Base-by-base conservation (phyloP, 37 sponge, comb jelly and placozoan genomes). In the Ianthella basta region DNA sequence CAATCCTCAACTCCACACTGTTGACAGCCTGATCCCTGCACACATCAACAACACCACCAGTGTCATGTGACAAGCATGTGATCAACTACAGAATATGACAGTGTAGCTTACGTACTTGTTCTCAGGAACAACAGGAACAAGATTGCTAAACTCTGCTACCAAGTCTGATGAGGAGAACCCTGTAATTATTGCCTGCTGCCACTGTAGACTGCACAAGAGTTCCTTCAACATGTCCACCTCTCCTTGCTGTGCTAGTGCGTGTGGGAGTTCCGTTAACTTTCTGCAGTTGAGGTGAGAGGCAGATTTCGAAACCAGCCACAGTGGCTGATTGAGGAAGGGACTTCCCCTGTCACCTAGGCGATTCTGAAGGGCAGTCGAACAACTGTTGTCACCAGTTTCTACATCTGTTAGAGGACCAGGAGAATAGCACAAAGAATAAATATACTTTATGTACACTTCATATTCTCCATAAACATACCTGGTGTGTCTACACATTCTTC, bases 191-290 rank as follows among this genome's bases (percentile, higher is more conserved):
- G 87, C 80, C 55, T 81, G 82, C 30, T 88, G 82, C 92, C 92
- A 91, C 24, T 56, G 38, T 36, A 80, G 86, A 83, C 91, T 85
- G 18, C 60, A 56, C 59, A 94, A 85, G 33, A 91, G 79, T 0
- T 83, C 70, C 36, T 77, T 40, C 66, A 94, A 84, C 38, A 82
- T 87, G 0, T 74, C 39, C 50, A 77, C 20, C 53, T 84, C 80
- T 20, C 72, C 80, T 30, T 69, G 24, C 21, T 33, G 67, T 6
- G 73, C 81, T 29, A 94, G 83, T 20, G 59, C 65, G 70, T 85
- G 40, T 18, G 95, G 95, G n/a, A 94, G 86, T 79, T 91, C 92
- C 6, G 23, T 32, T 53, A 94, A 57, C 60, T 88, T 91, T 19
- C 95, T 87, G 60, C 36, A 33, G 37, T 94, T 94, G 27, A 67